Evolutionary conservation across 2,888 invertebrate species (phyloP), one percentile per base, ranked within the genome.

Genomic region (Cepaea hortensis): DNA sequence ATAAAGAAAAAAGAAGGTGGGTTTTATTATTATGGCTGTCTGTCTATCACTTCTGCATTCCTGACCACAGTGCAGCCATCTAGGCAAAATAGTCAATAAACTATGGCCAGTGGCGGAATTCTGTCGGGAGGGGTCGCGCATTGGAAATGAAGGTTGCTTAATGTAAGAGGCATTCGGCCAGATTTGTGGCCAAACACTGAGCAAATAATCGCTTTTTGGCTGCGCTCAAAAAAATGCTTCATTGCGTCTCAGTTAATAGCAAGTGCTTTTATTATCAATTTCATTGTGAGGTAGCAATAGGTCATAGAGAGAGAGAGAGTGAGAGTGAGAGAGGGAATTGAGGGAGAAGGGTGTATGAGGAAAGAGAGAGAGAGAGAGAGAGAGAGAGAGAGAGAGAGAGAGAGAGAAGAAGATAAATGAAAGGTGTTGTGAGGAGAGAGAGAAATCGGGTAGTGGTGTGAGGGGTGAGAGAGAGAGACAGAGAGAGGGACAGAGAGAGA

Each of bases 311-410:
- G 18, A 18, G 9, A 65, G 18, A 65, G 9, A 1, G 65, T 65
- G 18, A 65, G 9, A 18, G 18, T 7, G 65, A 65, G 18, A 65
- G 13, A 65, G 0, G 18, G 9, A 18, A 35, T 18, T n/a, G 11
- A 35, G 46, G n/a, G 75, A 35, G n/a, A n/a, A 75, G 75, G 35
- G 35, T 35, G 46, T 18, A 46, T 35, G 35, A 35, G 35, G 76
- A 76, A 7, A 35, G 76, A 76, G 76, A 76, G 76, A 70, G 70
- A 70, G 18, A 20, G 70, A 70, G 70, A 70, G 70, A 70, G 70
- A 70, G 46, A 76, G 76, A 50, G 76, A 35, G 76, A 3, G 48
- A 50, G 23, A 48, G 70, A 70, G 70, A 70, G 70, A 70, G 20
- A 11, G 70, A 70, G 70, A 70, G 70, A 20, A 18, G 70, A 15